These are phyloP conservation scores for Tanytarsus gracilentus DNA, from an alignment of 2,888 invertebrate species.

Conservation along the genomic window DNA sequence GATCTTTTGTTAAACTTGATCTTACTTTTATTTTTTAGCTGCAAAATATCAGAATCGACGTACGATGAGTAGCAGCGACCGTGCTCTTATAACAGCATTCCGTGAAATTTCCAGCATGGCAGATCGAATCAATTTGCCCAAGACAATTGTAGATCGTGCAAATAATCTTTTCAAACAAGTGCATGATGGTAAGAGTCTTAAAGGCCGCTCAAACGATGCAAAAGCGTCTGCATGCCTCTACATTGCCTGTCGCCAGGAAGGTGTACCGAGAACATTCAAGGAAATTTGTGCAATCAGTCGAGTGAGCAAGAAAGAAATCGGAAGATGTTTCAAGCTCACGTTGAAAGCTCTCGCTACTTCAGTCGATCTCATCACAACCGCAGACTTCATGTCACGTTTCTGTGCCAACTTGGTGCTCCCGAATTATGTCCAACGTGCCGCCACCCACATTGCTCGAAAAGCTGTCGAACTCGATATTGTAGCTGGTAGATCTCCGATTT, in stretches of 20 bases:
- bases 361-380: conserved; percentile 94
- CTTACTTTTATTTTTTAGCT: no score
- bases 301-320: conserved; percentile 98
- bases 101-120: conserved; percentile 97
- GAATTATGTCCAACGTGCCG: conserved; percentile 82
- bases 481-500: conserved; percentile 95
- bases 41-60: conserved; percentile 66
- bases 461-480: conserved; percentile 96
- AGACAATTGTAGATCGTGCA: conserved; percentile 93
- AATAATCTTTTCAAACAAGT: conserved; percentile 97
- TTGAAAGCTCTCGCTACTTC: conserved; percentile 93
- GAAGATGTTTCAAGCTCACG: conserved; percentile 94
- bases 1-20: conserved; percentile 24
- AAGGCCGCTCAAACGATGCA: conserved; percentile 94
- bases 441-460: conserved; percentile 92
- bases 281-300: conserved; percentile 99
- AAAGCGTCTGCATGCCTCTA: conserved; percentile 98
- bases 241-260: conserved; percentile 97
- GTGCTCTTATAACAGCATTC: conserved; percentile 92
- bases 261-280: conserved; percentile 97
- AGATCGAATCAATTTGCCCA: conserved; percentile 92
- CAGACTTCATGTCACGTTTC: conserved; percentile 98
- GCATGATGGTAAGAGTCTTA: conserved; percentile 90
- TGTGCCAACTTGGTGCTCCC: conserved; percentile 87
- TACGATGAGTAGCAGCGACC: conserved; percentile 87